Conservation (phyloP, 1,140 invertebrate species). For the Cherax quadricarinatus region DNA sequence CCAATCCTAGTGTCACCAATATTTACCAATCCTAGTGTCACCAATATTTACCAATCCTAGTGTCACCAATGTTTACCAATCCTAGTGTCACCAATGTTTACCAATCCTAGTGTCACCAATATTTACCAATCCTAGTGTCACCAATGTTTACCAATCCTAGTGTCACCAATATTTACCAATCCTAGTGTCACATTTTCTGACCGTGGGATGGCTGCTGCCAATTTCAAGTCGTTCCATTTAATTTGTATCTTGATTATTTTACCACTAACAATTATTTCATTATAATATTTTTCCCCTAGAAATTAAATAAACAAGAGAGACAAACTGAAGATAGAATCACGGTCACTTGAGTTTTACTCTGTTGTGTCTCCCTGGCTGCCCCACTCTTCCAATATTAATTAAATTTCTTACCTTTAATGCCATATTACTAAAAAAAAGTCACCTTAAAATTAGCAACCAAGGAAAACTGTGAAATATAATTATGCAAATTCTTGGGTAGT, state of each 20-base stretch:
- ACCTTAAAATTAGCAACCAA: too few species aligned
- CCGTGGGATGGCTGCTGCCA: neutral
- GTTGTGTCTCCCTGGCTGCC: too few species aligned
- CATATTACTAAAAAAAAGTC: too few species aligned
- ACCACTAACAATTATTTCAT: neutral
- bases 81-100: neutral
- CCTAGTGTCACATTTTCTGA: neutral
- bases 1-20: neutral
- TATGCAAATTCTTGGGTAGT: too few species aligned
- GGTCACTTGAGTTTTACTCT: neutral
- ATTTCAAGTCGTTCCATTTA: neutral
- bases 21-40: neutral
- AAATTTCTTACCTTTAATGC: too few species aligned
- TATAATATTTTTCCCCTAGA: neutral
- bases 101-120: neutral
- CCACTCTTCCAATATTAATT: too few species aligned
- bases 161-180: neutral
- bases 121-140: neutral
- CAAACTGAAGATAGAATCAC: neutral
- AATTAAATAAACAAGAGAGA: neutral
- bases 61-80: neutral
- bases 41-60: neutral
- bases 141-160: neutral
- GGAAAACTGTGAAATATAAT: too few species aligned
- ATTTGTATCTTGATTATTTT: slow-evolving; percentile 6